Conservation (phyloP, 2,113 vertebrate genomes). For the Percopsis transmontana region DNA sequence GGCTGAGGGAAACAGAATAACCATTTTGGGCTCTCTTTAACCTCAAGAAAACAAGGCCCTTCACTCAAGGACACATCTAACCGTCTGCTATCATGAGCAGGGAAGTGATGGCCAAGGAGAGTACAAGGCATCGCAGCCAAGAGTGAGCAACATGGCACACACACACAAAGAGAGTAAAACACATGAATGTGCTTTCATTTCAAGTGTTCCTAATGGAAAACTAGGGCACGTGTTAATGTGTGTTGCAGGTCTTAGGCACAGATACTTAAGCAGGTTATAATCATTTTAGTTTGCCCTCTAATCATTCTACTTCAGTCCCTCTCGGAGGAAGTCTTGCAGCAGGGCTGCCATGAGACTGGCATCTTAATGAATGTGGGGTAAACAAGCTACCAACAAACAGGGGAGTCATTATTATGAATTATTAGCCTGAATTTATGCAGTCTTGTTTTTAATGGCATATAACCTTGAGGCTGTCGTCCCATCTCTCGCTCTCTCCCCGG, state of each 20-base stretch:
- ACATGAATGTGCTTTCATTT: neutral
- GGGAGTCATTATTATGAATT: slow-evolving; percentile 67
- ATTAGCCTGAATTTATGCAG: slow-evolving; percentile 61
- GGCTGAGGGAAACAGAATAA: slow-evolving; percentile 6
- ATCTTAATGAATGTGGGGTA: slow-evolving; percentile 64
- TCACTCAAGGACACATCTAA: slow-evolving; percentile 50
- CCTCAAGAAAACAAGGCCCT: slow-evolving; percentile 45
- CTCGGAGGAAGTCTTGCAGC: slow-evolving; percentile 44
- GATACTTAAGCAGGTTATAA: slow-evolving; percentile 46
- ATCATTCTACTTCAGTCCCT: slow-evolving; percentile 53
- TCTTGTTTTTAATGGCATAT: slow-evolving; percentile 57
- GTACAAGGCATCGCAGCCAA: slow-evolving; percentile 34
- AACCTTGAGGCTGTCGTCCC: slow-evolving; percentile 67
- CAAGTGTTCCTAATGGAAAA: neutral
- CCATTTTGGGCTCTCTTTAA: slow-evolving; percentile 2
- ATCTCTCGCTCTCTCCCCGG: slow-evolving; percentile 16
- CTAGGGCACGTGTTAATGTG: slow-evolving; percentile 12
- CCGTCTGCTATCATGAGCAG: slow-evolving; percentile 47
- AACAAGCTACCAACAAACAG: slow-evolving; percentile 56
- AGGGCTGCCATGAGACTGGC: slow-evolving; percentile 47
- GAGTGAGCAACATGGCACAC: slow-evolving; percentile 31
- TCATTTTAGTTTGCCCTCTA: slow-evolving; percentile 67
- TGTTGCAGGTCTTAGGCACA: slow-evolving; percentile 26
- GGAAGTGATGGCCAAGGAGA: slow-evolving; percentile 57
- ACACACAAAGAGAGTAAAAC: slow-evolving; percentile 9